Evolutionary conservation across 2,888 invertebrate species (phyloP).

Genomic region (Eurytoma californica): DNA sequence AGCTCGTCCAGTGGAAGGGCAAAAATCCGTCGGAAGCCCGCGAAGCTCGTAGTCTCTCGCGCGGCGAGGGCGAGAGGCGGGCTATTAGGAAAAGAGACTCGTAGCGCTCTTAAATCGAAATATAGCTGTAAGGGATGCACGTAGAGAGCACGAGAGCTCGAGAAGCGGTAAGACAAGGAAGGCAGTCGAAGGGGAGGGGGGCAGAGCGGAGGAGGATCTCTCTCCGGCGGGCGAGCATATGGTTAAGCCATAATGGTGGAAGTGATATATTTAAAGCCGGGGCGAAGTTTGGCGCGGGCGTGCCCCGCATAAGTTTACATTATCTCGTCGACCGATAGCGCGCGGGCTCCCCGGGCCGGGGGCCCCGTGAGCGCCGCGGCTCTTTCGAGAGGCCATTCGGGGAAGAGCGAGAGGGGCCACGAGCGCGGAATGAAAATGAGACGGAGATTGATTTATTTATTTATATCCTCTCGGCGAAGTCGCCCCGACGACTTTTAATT

Average conservation of each 20-base stretch:
- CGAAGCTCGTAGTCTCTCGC: too few relatives aligned
- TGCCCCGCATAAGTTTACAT: constrained; percentile 75
- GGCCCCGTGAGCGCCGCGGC: too few relatives aligned
- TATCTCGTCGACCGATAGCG: constrained; percentile 74
- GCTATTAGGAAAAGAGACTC: constrained; percentile 53
- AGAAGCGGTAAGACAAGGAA: neutral
- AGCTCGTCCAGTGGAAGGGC: too few relatives aligned
- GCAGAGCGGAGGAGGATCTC: constrained; percentile 4
- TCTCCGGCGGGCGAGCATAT: constrained; percentile 59
- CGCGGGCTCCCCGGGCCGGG: constrained; percentile 41
- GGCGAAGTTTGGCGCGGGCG: constrained; percentile 73
- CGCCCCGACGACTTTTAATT: neutral
- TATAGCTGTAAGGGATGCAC: constrained; percentile 59
- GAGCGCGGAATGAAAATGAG: constrained; percentile 12
- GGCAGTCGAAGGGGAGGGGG: neutral
- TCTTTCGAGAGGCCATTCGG: neutral
- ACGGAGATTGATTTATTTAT: constrained; percentile 42
- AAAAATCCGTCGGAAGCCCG: too few relatives aligned
- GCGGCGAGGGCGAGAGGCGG: constrained; percentile 10
- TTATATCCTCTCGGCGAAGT: neutral
- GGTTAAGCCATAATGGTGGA: constrained; percentile 72
- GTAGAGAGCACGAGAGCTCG: neutral
- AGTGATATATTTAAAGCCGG: constrained; percentile 73
- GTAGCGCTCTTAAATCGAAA: constrained; percentile 62
- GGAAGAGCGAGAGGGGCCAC: constrained; percentile 9